phyloP scores from a whole-genome alignment of 2,888 invertebrate species.

The Cosmorhoe ocellata region DNA sequence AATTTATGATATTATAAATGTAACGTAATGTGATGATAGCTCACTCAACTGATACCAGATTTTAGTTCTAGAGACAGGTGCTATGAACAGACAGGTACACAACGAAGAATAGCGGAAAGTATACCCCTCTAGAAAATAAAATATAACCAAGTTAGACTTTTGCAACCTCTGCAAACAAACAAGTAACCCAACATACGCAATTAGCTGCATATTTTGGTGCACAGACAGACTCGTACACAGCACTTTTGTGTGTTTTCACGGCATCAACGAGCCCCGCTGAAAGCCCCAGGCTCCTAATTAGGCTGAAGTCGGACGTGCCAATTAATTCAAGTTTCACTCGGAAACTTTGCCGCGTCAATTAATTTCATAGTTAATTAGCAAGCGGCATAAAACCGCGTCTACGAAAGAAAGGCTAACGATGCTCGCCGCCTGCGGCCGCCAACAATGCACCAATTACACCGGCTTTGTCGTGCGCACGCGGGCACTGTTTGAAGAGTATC shows the following conservation, averaged over 20 bases:
- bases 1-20: too few relatives aligned
- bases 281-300: conserved; percentile 82
- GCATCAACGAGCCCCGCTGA: conserved; percentile 77
- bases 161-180: conserved; percentile 12
- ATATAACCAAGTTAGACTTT: not conserved
- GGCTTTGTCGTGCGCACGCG: conserved; percentile 62
- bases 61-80: too few relatives aligned
- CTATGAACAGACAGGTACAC: too few relatives aligned
- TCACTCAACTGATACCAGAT: too few relatives aligned
- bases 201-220: conserved; percentile 37
- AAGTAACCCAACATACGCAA: conserved; percentile 43
- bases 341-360: conserved; percentile 83
- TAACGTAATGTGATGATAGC: too few relatives aligned
- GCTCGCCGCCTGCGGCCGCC: conserved; percentile 54
- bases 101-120: too few relatives aligned
- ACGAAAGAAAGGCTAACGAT: conserved; percentile 79
- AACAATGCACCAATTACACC: conserved; percentile 78
- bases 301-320: conserved; percentile 82
- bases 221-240: conserved; percentile 53
- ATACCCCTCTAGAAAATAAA: not conserved
- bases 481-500: conserved; percentile 24
- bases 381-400: conserved; percentile 76
- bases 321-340: conserved; percentile 83
- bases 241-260: conserved; percentile 80
- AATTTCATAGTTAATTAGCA: conserved; percentile 83